A percentile compares a stretch with the other conserved stretches of the same genome.
phyloP scores from a whole-genome alignment of 2,888 invertebrate species.

The Himalopsyche japonica region DNA sequence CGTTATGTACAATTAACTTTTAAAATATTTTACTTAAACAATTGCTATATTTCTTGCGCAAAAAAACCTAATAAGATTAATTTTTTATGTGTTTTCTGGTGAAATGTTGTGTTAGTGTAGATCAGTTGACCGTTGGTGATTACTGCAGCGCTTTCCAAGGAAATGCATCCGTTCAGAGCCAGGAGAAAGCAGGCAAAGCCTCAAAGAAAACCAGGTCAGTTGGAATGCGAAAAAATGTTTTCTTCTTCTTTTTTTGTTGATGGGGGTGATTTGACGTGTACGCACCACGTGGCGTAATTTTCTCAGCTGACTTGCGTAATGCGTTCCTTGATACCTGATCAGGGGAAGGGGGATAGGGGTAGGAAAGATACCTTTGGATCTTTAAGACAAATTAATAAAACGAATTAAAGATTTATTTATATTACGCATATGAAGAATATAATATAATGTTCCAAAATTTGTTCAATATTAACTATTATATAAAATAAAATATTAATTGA shows the following conservation, averaged over 20 bases:
- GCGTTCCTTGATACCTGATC: conserved; percentile 22
- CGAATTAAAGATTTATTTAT: too few relatives aligned
- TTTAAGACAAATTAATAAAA: too few relatives aligned
- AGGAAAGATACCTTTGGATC: neutral
- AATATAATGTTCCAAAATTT: too few relatives aligned
- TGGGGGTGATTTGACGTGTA: conserved; percentile 5
- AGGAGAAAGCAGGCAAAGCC: conserved; percentile 35
- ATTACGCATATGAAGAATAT: too few relatives aligned
- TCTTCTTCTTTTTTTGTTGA: conserved; percentile 1
- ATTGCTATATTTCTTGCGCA: too few relatives aligned
- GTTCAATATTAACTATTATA: too few relatives aligned
- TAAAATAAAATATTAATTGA: too few relatives aligned
- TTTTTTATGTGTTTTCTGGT: too few relatives aligned
- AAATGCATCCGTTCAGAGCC: conserved; percentile 18
- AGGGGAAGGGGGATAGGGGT: neutral
- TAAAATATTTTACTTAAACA: too few relatives aligned
- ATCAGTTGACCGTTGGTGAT: neutral
- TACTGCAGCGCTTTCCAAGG: neutral
- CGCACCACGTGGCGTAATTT: conserved; percentile 25
- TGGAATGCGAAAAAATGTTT: neutral
- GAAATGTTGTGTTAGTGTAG: neutral
- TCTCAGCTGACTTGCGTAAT: conserved; percentile 29
- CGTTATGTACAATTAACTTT: too few relatives aligned
- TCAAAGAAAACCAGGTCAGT: conserved; percentile 35
- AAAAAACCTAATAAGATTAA: too few relatives aligned